Base-by-base conservation (phyloP, 2,113 vertebrate species). In the Neogale vison region DNA sequence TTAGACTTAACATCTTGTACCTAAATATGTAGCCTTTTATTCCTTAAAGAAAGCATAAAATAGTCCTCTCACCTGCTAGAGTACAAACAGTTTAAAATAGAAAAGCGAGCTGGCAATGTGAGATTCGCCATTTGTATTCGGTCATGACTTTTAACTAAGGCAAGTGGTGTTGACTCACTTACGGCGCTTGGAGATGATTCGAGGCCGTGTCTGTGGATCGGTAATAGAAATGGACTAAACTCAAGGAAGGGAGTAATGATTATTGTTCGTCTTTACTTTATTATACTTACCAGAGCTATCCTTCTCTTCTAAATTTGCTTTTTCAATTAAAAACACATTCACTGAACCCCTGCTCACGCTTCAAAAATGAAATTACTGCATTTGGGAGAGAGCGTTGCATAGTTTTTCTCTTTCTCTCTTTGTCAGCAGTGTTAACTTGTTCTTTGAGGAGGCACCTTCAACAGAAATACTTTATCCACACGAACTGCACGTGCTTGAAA, bases 241-340 rank as follows among this genome's bases (percentile, higher is more conserved):
- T 55, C 42, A 45, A 83, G 81, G 63, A 80, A 36, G 12, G 80
- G 69, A 89, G 47, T 52, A 82, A 89, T 34, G 76, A 63, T 67
- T 50, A 10, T n/a, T 47, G 31, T 95, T 91, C 89, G 59, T 96
- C 61, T 94, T 72, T 59, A 72, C 94, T 96, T 93, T 88, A 72
- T 90, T 82, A 20, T n/a, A 23, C 65, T 91, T 67, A 57, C 77
- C 91, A 71, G 74, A 50, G 26, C 39, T 29, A 24, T 57, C 57
- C 55, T 15, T 95, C 50, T 20, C n/a, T 65, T 83, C 45, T 63
- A 79, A 94, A 80, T 85, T 77, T 93, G 74, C 34, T 84, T 69
- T 92, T 96, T 69, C 81, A 76, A 85, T 90, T 94, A 89, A 92
- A 90, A 97, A 97, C 61, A 17, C 39, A 88, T 69, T 79, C 76